Evolutionary conservation across 2,113 vertebrate genomes (phyloP), one percentile per base, ranked within the genome.

Genomic region (Oncorhynchus clarkii): DNA sequence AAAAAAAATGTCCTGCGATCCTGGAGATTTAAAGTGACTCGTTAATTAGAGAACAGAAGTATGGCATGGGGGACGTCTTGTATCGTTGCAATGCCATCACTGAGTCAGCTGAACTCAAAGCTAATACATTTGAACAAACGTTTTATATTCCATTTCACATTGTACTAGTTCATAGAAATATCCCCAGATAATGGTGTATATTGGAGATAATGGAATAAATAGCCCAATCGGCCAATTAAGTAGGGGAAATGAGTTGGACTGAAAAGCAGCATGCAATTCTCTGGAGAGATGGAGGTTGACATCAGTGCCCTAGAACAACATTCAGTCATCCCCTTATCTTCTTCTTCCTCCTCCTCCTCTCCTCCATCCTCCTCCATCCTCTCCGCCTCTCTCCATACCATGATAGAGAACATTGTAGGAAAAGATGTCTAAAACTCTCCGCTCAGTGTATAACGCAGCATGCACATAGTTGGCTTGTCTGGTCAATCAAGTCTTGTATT

Each of bases 381-480:
- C 49, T 18, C 16, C 49, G 5, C 49, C 49, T 54, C 49, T 54
- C 16, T 4, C 49, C 49, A 54, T 18, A 16, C 49, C 12, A 54
- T 18, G 49, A 16, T 1, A 54, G 49, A 54, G 49, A 54, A 54
- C 49, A 51, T 12, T 51, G 14, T 51, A 54, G 49, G 12, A 14
- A 51, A n/a, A 70, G 9, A 24, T 1, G 78, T 77, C 84, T 75
- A 27, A 74, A 83, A 82, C 78, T 2, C 11, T 62, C 79, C 57
- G 16, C 8, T 45, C 39, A 45, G 39, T 45, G 2, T 45, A 51
- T 13, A 20, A 22, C 70, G 66, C 27, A 29, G 20, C 14, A 66
- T 13, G 26, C 12, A 54, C 59, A 20, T 16, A 49, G 60, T 8
- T 26, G 69, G 24, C 26, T 29, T 24, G 64, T 14, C 26, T 75